These are phyloP conservation scores for Sarcophaga bullata DNA, from an alignment of 1,140 invertebrate species.

Conservation along the genomic window DNA sequence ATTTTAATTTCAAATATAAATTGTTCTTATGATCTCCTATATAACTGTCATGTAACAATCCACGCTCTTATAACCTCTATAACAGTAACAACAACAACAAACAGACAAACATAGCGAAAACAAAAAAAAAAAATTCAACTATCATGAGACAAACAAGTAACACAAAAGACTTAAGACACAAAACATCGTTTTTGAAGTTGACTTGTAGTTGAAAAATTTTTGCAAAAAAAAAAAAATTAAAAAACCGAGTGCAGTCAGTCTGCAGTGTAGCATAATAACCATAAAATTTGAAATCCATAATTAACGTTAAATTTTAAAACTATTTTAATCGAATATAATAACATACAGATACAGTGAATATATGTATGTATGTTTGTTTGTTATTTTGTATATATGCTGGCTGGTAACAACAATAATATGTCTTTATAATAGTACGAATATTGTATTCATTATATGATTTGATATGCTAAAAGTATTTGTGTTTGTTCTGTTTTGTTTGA, in stretches of 20 bases:
- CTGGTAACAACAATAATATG: no score
- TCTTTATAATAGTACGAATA: no score
- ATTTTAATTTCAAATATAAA: background rate
- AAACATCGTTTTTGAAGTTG: background rate
- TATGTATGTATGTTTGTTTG: background rate
- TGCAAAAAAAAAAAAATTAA: background rate
- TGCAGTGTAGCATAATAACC: background rate
- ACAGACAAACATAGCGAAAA: background rate
- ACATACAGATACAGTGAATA: background rate
- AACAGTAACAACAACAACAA: background rate
- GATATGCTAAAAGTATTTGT: background rate
- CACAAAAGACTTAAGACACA: slow-evolving; percentile 17
- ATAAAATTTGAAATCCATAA: slow-evolving; percentile 19
- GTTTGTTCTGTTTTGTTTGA: background rate
- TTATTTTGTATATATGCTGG: no score
- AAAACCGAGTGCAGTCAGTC: background rate
- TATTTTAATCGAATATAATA: slow-evolving; percentile 4
- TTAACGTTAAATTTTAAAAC: background rate
- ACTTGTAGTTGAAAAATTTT: background rate
- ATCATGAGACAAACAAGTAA: background rate
- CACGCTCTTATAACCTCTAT: background rate
- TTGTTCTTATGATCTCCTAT: background rate
- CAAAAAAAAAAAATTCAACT: no score
- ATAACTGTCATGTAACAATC: slow-evolving; percentile 11
- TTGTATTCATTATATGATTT: no score